Percentiles rank a stretch among this genome's conserved stretches.
These are phyloP conservation scores for Plemyria rubiginata DNA, from an alignment of 2,888 invertebrate species.

Conservation along the genomic window DNA sequence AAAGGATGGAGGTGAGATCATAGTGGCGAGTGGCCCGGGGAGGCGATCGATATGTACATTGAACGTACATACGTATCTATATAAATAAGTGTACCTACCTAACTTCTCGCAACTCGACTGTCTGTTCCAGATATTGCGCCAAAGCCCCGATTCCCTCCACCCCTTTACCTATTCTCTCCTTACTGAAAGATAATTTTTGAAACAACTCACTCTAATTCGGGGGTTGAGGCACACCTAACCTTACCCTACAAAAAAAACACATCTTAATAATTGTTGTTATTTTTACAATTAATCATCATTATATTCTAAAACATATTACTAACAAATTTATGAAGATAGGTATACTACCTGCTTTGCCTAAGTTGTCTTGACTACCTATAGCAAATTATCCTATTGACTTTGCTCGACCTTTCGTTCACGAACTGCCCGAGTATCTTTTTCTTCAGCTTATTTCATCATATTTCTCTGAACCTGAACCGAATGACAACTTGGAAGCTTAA, in stretches of 20 bases:
- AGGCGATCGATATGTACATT: slow-evolving; percentile 85
- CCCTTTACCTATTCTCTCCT: slow-evolving; percentile 63
- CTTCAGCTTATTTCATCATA: too few relatives aligned
- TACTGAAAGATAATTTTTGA: slow-evolving; percentile 51
- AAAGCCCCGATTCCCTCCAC: slow-evolving; percentile 71
- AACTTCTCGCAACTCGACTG: slow-evolving; percentile 83
- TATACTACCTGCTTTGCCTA: too few relatives aligned
- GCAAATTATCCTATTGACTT: too few relatives aligned
- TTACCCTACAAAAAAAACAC: neutral
- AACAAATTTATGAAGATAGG: too few relatives aligned
- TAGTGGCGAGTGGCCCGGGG: slow-evolving; percentile 84
- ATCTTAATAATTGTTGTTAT: too few relatives aligned
- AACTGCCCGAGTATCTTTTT: too few relatives aligned
- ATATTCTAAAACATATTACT: too few relatives aligned
- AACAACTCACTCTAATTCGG: slow-evolving; percentile 33
- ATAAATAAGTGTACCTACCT: slow-evolving; percentile 82
- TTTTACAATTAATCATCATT: too few relatives aligned
- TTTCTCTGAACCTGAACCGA: too few relatives aligned
- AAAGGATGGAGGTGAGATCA: slow-evolving; percentile 84
- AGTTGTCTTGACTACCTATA: too few relatives aligned
- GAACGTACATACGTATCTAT: slow-evolving; percentile 82
- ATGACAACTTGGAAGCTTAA: too few relatives aligned
- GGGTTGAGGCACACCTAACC: neutral
- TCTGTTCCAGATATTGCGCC: slow-evolving; percentile 84
- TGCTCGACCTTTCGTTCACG: too few relatives aligned